These are phyloP conservation scores for Hemiscyllium ocellatum DNA, from an alignment of 2,113 vertebrate genomes.

Conservation along the genomic window DNA sequence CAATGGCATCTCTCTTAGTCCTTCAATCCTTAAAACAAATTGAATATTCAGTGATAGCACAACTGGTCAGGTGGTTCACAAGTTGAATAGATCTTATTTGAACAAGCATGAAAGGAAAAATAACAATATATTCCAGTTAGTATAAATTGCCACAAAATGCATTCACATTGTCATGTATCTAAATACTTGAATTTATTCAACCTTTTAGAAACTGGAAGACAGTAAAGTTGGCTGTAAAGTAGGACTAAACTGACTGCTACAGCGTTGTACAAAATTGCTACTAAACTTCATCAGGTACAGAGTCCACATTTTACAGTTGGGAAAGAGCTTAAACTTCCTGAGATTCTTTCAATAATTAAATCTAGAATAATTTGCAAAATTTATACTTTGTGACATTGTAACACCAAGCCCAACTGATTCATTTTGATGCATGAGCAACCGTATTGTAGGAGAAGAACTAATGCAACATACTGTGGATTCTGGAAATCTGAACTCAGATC, in stretches of 20 bases:
- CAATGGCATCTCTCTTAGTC: background rate
- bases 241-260: background rate
- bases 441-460: background rate
- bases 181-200: background rate
- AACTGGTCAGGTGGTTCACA: background rate
- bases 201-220: background rate
- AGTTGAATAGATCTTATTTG: background rate
- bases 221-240: background rate
- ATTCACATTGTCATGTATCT: background rate
- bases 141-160: conserved; percentile 6
- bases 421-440: background rate
- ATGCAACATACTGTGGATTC: too few species aligned
- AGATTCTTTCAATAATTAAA: conserved; percentile 18
- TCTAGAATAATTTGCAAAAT: background rate
- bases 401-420: background rate
- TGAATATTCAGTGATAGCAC: background rate
- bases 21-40: background rate
- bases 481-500: too few species aligned
- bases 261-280: background rate
- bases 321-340: background rate
- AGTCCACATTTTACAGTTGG: background rate
- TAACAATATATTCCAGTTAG: background rate
- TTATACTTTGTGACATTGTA: background rate
- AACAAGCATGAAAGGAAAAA: background rate
- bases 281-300: background rate